phyloP scores from a whole-genome alignment of 2,797 vertebrate species.

The Pempheris klunzingeri region DNA sequence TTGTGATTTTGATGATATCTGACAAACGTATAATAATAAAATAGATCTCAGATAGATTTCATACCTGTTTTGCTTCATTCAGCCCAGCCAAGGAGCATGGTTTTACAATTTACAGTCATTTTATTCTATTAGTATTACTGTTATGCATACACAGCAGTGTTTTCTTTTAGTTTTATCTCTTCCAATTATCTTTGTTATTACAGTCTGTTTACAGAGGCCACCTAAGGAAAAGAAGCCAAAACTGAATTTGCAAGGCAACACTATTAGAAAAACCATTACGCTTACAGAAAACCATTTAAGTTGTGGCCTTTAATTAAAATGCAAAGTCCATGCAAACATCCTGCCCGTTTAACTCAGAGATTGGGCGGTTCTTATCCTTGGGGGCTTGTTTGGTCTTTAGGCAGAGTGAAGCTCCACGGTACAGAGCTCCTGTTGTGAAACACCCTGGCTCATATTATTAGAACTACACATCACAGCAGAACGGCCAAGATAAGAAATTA shows the following conservation, averaged over 20 bases:
- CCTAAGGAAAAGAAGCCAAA: conserved; percentile 36
- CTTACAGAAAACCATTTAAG: conserved; percentile 44
- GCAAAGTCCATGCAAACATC: conserved; percentile 32
- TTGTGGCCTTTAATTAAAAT: conserved; percentile 70
- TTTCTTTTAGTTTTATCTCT: conserved; percentile 24
- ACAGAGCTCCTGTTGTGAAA: conserved; percentile 52
- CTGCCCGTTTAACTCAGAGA: conserved; percentile 32
- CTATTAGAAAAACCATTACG: conserved; percentile 58
- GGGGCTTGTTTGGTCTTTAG: conserved; percentile 59
- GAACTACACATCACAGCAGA: conserved; percentile 54
- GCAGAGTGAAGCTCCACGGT: conserved; percentile 41
- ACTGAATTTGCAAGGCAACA: conserved; percentile 27
- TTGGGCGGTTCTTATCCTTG: conserved; percentile 24
- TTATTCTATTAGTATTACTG: neutral
- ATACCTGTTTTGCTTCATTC: neutral
- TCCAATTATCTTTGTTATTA: conserved; percentile 46
- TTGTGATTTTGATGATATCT: conserved; percentile 1
- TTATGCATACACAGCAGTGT: neutral
- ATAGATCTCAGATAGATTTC: neutral
- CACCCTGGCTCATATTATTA: conserved; percentile 55
- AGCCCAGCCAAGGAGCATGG: neutral
- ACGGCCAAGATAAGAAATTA: conserved; percentile 2
- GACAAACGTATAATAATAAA: neutral
- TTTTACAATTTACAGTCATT: neutral
- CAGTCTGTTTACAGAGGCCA: conserved; percentile 24